phyloP scores from a whole-genome alignment of 2,797 vertebrate species.

The Enteromius argenteus region DNA sequence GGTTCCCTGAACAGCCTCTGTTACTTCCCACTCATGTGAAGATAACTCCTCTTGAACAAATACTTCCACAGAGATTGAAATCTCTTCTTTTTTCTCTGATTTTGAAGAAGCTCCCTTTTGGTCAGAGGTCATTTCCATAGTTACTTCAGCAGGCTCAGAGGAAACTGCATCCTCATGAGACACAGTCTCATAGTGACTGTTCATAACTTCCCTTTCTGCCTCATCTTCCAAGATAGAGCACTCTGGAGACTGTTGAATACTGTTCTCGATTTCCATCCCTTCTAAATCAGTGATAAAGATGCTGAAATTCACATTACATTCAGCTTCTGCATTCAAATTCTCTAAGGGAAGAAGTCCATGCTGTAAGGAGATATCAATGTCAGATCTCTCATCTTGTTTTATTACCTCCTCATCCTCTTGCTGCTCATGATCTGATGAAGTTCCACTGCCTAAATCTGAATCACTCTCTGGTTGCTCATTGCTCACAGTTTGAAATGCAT shows the following conservation, averaged over 20 bases:
- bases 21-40: constrained; percentile 42
- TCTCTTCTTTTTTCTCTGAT: constrained; percentile 62
- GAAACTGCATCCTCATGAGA: constrained; percentile 65
- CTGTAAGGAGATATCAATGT: constrained; percentile 40
- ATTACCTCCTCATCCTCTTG: constrained; percentile 58
- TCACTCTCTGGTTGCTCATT: constrained; percentile 68
- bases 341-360: constrained; percentile 51
- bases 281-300: constrained; percentile 39
- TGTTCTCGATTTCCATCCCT: constrained; percentile 20
- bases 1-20: constrained; percentile 55
- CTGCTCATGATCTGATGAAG: constrained; percentile 70
- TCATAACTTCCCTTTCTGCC: constrained; percentile 53
- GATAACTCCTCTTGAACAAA: constrained; percentile 57
- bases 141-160: constrained; percentile 55
- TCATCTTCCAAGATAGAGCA: constrained; percentile 48
- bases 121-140: constrained; percentile 57
- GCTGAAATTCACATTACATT: constrained; percentile 32
- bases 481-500: constrained; percentile 62
- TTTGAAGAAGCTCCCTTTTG: constrained; percentile 58
- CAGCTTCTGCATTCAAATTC: constrained; percentile 66
- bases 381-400: constrained; percentile 50
- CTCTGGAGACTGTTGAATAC: constrained; percentile 31
- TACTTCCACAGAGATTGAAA: constrained; percentile 52
- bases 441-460: constrained; percentile 75
- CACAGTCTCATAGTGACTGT: constrained; percentile 64